A percentile compares a stretch with the other conserved stretches of the same genome.
Evolutionary conservation across 2,888 invertebrate genomes (phyloP).

Genomic region (Quadriops clusia): DNA sequence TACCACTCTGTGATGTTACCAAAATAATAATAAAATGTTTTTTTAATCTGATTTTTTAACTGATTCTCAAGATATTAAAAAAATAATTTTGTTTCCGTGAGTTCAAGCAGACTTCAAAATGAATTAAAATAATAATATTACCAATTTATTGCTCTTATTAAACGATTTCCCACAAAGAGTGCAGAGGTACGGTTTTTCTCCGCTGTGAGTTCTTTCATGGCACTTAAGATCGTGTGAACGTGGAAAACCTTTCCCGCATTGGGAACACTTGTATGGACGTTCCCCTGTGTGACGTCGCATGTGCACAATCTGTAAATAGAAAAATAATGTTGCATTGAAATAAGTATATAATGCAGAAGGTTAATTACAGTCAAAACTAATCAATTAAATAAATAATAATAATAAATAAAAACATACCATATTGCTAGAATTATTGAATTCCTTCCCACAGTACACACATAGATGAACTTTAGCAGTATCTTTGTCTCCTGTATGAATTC

Average conservation of each 20-base stretch:
- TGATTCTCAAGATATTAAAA: too few relatives aligned
- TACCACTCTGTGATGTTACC: too few relatives aligned
- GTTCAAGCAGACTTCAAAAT: too few relatives aligned
- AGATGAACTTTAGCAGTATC: conserved; percentile 34
- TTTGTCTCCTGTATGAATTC: conserved; percentile 34
- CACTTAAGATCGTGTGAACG: conserved; percentile 38
- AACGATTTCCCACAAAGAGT: conserved; percentile 37
- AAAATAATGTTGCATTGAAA: background rate
- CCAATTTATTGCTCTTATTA: conserved; percentile 38
- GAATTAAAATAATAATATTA: conserved; percentile 28
- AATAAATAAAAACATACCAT: conserved; percentile 27
- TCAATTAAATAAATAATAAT: background rate
- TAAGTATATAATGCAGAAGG: background rate
- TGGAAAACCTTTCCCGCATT: conserved; percentile 37
- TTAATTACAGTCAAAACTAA: background rate
- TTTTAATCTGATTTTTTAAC: too few relatives aligned
- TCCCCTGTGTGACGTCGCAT: conserved; percentile 37
- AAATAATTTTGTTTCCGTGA: too few relatives aligned
- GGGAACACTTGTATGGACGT: conserved; percentile 35
- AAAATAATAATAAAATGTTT: too few relatives aligned
- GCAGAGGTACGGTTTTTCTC: conserved; percentile 37
- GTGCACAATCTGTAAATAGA: conserved; percentile 33
- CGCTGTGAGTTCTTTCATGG: conserved; percentile 37
- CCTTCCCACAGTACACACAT: conserved; percentile 37
- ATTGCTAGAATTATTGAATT: conserved; percentile 38